Conservation (phyloP, 2,888 invertebrate genomes). For the Campoplex nolae region DNA sequence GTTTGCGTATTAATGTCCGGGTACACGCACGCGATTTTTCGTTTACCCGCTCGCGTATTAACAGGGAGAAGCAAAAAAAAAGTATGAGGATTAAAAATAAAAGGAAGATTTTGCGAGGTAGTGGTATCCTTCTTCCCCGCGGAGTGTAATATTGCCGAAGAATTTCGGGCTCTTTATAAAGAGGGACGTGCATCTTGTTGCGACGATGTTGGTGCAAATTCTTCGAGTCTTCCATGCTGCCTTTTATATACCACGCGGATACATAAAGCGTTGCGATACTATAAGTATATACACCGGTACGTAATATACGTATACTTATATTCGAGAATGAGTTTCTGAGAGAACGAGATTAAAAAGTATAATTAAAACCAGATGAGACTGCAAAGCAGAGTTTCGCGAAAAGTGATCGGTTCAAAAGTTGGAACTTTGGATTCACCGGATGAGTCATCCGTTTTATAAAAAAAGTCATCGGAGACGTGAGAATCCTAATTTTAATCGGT, state of each 20-base stretch:
- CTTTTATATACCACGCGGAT: not conserved
- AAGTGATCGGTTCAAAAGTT: not conserved
- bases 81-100: not conserved
- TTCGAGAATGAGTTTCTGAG: not conserved
- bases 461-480: too few relatives aligned
- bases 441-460: too few relatives aligned
- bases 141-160: slow-evolving; percentile 57
- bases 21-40: slow-evolving; percentile 65
- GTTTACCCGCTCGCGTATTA: slow-evolving; percentile 41
- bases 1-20: slow-evolving; percentile 66
- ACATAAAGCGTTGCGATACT: not conserved
- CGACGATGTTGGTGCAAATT: slow-evolving; percentile 23
- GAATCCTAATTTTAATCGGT: too few relatives aligned
- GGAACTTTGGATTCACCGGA: not conserved
- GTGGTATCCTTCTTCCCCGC: not conserved
- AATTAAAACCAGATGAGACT: slow-evolving; percentile 13
- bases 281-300: not conserved
- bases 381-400: not conserved
- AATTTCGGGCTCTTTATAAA: slow-evolving; percentile 60
- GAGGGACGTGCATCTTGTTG: slow-evolving; percentile 45
- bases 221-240: slow-evolving; percentile 24
- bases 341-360: slow-evolving; percentile 7
- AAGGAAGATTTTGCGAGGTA: not conserved
- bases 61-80: not conserved
- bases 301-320: not conserved